These are phyloP conservation scores for Falco peregrinus DNA, from an alignment of 2,797 vertebrate species.

Conservation along the genomic window DNA sequence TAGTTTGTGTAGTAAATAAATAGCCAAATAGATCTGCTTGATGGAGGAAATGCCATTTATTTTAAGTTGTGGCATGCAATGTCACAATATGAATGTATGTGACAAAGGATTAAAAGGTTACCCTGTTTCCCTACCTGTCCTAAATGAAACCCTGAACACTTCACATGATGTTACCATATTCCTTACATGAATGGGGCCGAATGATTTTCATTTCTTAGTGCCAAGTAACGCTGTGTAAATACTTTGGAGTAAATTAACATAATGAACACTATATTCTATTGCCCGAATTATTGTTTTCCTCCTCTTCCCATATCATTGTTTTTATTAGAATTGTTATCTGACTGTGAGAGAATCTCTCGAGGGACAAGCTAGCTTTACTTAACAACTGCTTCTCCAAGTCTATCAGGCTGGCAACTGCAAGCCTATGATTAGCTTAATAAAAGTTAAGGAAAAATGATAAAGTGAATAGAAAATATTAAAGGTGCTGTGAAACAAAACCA, in stretches of 20 bases:
- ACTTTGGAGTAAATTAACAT: constrained; percentile 31
- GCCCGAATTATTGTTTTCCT: constrained; percentile 36
- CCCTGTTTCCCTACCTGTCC: not conserved
- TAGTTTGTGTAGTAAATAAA: not conserved
- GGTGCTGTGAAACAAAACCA: not conserved
- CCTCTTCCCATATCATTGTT: not conserved
- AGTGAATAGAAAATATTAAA: constrained; percentile 35
- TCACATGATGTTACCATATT: not conserved
- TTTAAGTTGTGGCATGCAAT: not conserved
- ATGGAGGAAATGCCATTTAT: not conserved
- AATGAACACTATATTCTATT: constrained; percentile 18
- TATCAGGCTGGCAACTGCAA: constrained; percentile 23
- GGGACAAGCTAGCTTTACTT: constrained; percentile 35
- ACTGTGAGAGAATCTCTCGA: constrained; percentile 5
- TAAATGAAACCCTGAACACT: not conserved
- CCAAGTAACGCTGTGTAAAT: not conserved
- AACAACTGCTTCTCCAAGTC: constrained; percentile 34
- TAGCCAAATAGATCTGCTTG: not conserved
- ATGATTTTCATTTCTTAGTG: constrained; percentile 7
- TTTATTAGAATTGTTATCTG: constrained; percentile 43
- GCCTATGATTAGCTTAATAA: constrained; percentile 19
- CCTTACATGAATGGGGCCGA: not conserved
- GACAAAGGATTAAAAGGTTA: not conserved
- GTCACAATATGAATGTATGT: not conserved
- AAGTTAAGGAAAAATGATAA: constrained; percentile 25